Percentiles rank a stretch among this genome's conserved stretches.
These are phyloP conservation scores for Aphelenchoides bicaudatus DNA, from an alignment of 2,888 invertebrate species.

Conservation along the genomic window DNA sequence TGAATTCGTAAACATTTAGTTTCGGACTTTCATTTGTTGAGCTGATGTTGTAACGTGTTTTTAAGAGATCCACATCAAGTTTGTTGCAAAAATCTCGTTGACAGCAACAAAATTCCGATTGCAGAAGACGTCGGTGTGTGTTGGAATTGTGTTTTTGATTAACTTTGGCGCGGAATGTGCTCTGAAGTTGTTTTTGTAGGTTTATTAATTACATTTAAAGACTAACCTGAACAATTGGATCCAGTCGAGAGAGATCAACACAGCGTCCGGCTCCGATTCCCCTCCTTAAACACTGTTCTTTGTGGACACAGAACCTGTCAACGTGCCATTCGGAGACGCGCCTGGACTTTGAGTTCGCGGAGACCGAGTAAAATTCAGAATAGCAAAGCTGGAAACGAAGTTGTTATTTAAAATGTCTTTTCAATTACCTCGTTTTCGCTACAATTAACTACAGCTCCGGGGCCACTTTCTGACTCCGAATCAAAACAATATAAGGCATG, in stretches of 20 bases:
- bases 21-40: too few species aligned
- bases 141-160: not conserved
- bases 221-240: conserved; percentile 4
- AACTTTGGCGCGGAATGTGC: conserved; percentile 16
- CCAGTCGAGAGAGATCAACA: not conserved
- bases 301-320: conserved; percentile 15
- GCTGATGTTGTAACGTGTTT: not conserved
- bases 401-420: conserved; percentile 2
- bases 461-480: not conserved
- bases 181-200: too few species aligned
- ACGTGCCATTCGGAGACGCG: conserved; percentile 15
- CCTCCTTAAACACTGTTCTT: conserved; percentile 13
- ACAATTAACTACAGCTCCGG: not conserved
- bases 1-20: too few species aligned
- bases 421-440: conserved; percentile 12
- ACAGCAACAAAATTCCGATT: conserved; percentile 15
- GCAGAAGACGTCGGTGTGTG: not conserved
- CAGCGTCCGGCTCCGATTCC: conserved; percentile 14
- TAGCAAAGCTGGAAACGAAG: conserved; percentile 10
- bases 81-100: conserved; percentile 9
- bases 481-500: conserved; percentile 7
- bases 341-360: not conserved
- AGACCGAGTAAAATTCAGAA: conserved; percentile 16
- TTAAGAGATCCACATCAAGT: conserved; percentile 1
- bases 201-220: too few species aligned